Conservation (phyloP, 2,113 vertebrate genomes). For the Alosa alosa region DNA sequence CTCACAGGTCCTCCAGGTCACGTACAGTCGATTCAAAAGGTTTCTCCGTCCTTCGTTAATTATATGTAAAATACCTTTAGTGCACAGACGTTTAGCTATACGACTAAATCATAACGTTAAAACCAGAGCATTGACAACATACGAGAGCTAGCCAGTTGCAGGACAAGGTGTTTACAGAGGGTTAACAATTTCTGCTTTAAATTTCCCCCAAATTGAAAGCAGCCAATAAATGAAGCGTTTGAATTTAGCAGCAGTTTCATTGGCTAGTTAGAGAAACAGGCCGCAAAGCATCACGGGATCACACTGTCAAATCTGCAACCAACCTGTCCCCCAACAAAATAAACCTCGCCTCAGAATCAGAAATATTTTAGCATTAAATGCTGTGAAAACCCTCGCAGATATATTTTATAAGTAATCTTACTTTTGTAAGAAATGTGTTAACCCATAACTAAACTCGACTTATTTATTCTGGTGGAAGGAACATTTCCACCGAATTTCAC, state of each 20-base stretch:
- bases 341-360: not conserved
- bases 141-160: not conserved
- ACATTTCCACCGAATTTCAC: no score
- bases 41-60: not conserved
- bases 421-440: no score
- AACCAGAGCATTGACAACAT: not conserved
- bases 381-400: no score
- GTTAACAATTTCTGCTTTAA: not conserved
- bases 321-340: not conserved
- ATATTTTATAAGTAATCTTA: no score
- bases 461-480: no score
- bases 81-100: not conserved
- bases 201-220: slow-evolving; percentile 2
- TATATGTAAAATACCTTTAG: not conserved
- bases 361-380: no score
- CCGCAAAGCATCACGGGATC: slow-evolving; percentile 4
- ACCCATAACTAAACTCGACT: no score
- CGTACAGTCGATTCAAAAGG: not conserved
- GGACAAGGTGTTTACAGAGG: not conserved
- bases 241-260: not conserved
- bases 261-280: not conserved
- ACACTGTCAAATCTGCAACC: not conserved
- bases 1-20: not conserved
- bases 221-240: slow-evolving; percentile 1
- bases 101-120: not conserved